Conservation (phyloP, 2,888 invertebrate species). For the Ptychoptera albimana region DNA sequence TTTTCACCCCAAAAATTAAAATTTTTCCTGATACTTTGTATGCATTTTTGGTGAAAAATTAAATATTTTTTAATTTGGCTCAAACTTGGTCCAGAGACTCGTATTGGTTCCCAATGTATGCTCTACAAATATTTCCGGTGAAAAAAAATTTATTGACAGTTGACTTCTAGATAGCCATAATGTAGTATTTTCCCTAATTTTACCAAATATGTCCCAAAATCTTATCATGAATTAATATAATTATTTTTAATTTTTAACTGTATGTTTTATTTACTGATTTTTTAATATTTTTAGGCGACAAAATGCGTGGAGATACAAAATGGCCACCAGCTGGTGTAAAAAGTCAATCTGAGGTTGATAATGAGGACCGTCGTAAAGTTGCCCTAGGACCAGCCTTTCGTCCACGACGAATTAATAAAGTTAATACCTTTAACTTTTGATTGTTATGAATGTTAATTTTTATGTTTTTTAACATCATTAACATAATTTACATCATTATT, state of each 20-base stretch:
- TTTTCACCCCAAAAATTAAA: no score
- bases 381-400: constrained; percentile 60
- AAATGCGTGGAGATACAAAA: constrained; percentile 74
- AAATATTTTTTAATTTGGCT: no score
- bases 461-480: no score
- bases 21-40: no score
- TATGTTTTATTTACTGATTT: constrained; percentile 3
- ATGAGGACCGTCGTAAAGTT: constrained; percentile 50
- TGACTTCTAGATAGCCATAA: no score
- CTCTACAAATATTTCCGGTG: no score
- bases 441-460: background rate
- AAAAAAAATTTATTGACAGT: no score
- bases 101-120: no score
- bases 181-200: background rate
- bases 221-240: background rate
- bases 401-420: constrained; percentile 46
- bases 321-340: constrained; percentile 73
- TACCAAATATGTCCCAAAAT: background rate
- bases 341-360: constrained; percentile 56
- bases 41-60: no score
- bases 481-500: no score
- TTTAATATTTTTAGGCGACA: constrained; percentile 37
- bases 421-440: constrained; percentile 14
- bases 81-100: no score
- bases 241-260: background rate